These are phyloP conservation scores for Regulus satrapa DNA, from an alignment of 2,113 vertebrate genomes.

Conservation along the genomic window DNA sequence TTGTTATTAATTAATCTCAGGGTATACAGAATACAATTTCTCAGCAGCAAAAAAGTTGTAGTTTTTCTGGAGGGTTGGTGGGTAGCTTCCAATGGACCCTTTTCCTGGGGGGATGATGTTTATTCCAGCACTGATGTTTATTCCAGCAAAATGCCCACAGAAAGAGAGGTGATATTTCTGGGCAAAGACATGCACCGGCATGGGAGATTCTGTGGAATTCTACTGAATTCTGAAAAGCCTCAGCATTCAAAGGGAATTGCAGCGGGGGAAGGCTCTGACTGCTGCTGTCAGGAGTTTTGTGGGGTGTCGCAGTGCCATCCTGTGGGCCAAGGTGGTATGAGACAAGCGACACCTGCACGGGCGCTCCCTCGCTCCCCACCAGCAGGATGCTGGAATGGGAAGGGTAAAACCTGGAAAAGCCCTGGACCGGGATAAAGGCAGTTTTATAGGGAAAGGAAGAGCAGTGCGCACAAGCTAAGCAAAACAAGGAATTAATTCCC, in stretches of 20 bases:
- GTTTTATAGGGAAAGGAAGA: background rate
- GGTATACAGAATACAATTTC: background rate
- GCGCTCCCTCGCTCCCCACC: background rate
- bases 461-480: background rate
- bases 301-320: slow-evolving; percentile 1
- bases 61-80: background rate
- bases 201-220: background rate
- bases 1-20: background rate
- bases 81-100: background rate
- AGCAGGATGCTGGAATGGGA: fast-evolving
- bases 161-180: background rate
- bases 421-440: background rate
- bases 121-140: background rate
- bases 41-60: background rate
- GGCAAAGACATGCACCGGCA: background rate
- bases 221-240: background rate
- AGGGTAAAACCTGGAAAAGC: background rate
- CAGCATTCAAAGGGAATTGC: background rate
- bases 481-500: background rate
- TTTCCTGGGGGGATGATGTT: background rate
- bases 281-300: background rate
- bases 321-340: background rate
- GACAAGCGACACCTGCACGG: too few relatives aligned
- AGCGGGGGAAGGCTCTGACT: background rate
- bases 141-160: background rate